phyloP scores from a whole-genome alignment of 2,797 vertebrate genomes.

The Sitta carolinensis region DNA sequence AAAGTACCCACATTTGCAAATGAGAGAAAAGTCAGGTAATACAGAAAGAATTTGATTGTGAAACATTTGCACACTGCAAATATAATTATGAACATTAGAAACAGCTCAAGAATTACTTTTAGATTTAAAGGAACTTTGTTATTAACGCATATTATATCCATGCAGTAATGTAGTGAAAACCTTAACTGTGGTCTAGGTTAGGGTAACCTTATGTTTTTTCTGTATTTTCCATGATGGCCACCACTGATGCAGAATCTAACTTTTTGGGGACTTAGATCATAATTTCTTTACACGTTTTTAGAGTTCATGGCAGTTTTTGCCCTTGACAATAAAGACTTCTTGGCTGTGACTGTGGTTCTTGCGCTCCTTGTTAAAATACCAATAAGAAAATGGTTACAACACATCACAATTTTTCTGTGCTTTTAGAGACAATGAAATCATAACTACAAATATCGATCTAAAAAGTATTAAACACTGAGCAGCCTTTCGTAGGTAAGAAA shows the following conservation, averaged over 20 bases:
- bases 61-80: neutral
- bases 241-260: neutral
- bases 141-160: neutral
- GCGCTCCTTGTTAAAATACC: neutral
- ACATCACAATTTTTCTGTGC: neutral
- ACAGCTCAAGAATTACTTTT: neutral
- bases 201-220: neutral
- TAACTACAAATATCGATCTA: neutral
- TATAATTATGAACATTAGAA: neutral
- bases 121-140: neutral
- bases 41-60: neutral
- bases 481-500: neutral
- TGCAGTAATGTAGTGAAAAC: neutral
- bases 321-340: neutral
- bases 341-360: neutral
- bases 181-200: neutral
- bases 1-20: neutral
- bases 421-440: neutral
- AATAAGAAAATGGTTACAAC: neutral
- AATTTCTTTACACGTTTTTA: neutral
- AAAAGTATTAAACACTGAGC: neutral
- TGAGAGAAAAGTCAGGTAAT: neutral
- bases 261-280: neutral
- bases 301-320: neutral
- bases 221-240: neutral